A percentile compares a stretch with the other conserved stretches of the same genome.
phyloP scores from a whole-genome alignment of 1,140 invertebrate genomes.

The Zophobas morio region DNA sequence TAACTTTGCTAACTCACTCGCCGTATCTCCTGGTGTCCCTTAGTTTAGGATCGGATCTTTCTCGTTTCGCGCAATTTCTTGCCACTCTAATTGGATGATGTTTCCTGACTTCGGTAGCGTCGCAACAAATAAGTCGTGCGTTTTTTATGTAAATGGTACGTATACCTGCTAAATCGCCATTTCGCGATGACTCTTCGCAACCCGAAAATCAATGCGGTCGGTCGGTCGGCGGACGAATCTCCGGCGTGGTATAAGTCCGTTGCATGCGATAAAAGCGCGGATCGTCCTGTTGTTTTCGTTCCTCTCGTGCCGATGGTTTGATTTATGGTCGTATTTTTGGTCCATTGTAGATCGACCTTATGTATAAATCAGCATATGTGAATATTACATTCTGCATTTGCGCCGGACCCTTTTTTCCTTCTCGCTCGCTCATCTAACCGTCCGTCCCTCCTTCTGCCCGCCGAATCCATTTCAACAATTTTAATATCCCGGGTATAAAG shows the following conservation, averaged over 20 bases:
- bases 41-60: too few relatives aligned
- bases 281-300: constrained; percentile 1
- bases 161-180: neutral
- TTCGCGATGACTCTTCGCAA: constrained; percentile 7
- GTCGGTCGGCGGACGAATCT: neutral
- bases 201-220: neutral
- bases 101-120: too few relatives aligned
- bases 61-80: too few relatives aligned
- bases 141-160: neutral
- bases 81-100: too few relatives aligned
- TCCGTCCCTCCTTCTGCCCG: neutral
- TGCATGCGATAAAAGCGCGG: neutral
- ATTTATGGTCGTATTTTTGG: constrained; percentile 49
- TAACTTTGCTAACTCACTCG: too few relatives aligned
- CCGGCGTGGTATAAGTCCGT: neutral
- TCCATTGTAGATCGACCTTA: constrained; percentile 28
- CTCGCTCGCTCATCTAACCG: neutral
- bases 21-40: too few relatives aligned
- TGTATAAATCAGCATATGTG: constrained; percentile 52
- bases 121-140: neutral
- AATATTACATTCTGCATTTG: constrained; percentile 45
- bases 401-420: constrained; percentile 11
- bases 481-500: constrained; percentile 37
- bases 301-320: constrained; percentile 36
- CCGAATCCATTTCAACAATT: constrained; percentile 42